Evolutionary conservation across 2,888 invertebrate species (phyloP).

Genomic region (Arge pagana): DNA sequence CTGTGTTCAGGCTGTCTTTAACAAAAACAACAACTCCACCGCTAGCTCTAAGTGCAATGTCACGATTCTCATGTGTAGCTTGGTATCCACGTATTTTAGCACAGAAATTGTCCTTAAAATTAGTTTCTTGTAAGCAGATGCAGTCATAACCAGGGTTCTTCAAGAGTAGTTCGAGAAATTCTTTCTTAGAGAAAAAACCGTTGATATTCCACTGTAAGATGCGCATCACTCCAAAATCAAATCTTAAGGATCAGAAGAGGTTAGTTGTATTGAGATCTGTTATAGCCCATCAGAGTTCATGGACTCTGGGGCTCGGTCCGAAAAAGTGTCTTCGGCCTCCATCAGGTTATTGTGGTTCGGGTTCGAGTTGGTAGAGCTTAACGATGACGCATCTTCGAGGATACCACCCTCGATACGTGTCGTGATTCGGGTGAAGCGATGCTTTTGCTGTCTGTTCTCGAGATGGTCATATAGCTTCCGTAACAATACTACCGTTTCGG

Average conservation of each 20-base stretch:
- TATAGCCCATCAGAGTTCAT: neutral
- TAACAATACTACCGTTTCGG: too few species aligned
- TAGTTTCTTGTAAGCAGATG: slow-evolving; percentile 33
- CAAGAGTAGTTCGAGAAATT: slow-evolving; percentile 29
- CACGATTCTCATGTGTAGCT: slow-evolving; percentile 20
- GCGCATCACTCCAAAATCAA: too few species aligned
- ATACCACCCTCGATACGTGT: too few species aligned
- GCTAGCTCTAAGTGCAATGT: too few species aligned
- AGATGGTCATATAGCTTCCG: too few species aligned
- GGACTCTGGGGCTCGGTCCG: neutral
- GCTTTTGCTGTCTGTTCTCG: too few species aligned
- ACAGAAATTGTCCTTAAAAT: slow-evolving; percentile 24
- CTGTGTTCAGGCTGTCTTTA: too few species aligned
- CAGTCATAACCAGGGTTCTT: slow-evolving; percentile 10
- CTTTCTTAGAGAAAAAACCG: slow-evolving; percentile 24
- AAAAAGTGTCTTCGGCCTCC: neutral
- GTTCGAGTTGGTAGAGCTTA: neutral
- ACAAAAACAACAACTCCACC: too few species aligned
- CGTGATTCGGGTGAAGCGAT: too few species aligned
- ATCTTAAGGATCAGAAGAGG: too few species aligned
- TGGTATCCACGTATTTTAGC: slow-evolving; percentile 19
- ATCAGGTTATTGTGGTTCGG: neutral
- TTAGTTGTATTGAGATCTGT: neutral
- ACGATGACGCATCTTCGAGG: too few species aligned
- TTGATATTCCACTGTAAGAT: slow-evolving; percentile 36